Evolutionary conservation across 2,797 vertebrate genomes (phyloP).

Genomic region (Lithobates pipiens): DNA sequence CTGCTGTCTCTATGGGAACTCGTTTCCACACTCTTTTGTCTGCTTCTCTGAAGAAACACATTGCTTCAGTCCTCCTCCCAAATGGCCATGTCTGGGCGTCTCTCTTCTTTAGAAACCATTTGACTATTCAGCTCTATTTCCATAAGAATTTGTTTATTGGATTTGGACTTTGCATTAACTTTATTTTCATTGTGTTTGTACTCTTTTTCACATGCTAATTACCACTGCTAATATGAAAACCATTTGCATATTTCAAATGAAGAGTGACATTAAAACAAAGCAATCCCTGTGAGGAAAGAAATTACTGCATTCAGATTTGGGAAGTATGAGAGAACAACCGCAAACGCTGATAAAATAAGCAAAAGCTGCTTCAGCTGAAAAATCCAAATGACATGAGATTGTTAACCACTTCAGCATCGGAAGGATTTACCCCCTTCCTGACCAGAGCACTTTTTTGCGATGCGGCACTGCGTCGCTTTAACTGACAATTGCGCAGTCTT

Average conservation of each 20-base stretch:
- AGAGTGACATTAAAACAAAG: neutral
- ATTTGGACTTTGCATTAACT: too few species aligned
- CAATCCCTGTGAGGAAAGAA: neutral
- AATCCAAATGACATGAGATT: neutral
- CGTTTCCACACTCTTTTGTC: neutral
- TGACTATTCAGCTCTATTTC: too few species aligned
- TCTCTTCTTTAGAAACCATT: too few species aligned
- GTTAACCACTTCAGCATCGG: too few species aligned
- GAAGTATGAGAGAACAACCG: neutral
- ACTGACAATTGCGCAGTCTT: too few species aligned
- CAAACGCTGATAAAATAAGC: neutral
- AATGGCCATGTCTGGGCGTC: neutral
- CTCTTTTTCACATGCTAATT: neutral
- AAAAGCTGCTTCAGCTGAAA: neutral
- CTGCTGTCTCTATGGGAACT: slow-evolving; percentile 26
- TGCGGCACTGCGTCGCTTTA: too few species aligned
- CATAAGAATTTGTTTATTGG: too few species aligned
- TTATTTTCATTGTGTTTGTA: neutral
- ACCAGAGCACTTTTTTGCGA: too few species aligned
- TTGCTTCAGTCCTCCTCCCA: slow-evolving; percentile 19
- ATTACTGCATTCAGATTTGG: neutral
- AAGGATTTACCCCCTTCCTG: too few species aligned
- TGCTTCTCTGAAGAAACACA: slow-evolving; percentile 17
- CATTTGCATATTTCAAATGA: neutral
- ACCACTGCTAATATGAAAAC: neutral